Conservation (phyloP, 2,888 invertebrate species). For the Brachypterus glaber region DNA sequence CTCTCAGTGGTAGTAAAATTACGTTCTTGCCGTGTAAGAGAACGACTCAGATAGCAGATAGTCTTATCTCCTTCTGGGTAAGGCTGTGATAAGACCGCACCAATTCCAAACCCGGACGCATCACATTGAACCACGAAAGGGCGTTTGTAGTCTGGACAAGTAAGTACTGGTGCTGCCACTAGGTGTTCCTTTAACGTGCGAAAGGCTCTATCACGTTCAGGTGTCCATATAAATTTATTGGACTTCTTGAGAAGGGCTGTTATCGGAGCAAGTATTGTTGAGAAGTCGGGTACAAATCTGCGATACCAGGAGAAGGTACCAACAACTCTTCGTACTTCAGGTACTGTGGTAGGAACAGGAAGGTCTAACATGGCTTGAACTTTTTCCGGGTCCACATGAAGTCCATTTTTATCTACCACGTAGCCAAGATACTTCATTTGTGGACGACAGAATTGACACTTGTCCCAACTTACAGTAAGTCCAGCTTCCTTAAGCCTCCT, state of each 20-base stretch:
- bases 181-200: conserved; percentile 7
- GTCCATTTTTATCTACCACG: conserved; percentile 9
- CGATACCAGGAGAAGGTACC: conserved; percentile 16
- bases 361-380: conserved; percentile 14
- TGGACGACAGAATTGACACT: conserved; percentile 7
- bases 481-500: conserved; percentile 9
- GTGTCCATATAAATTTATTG: conserved; percentile 9
- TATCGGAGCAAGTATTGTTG: conserved; percentile 11
- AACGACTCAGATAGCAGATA: conserved; percentile 1
- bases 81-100: conserved; percentile 12
- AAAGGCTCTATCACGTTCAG: conserved; percentile 5
- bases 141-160: conserved; percentile 9
- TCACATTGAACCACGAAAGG: conserved; percentile 14
- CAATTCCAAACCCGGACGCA: conserved; percentile 13
- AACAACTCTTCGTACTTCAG: conserved; percentile 12
- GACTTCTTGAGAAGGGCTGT: conserved; percentile 11
- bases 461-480: conserved; percentile 10
- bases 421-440: conserved; percentile 10
- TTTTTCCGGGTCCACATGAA: conserved; percentile 13
- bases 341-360: conserved; percentile 11
- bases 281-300: conserved; percentile 14
- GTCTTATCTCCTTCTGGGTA: conserved; percentile 6
- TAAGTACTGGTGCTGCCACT: conserved; percentile 10
- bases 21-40: conserved; percentile 8
- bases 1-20: conserved; percentile 15